Conservation (phyloP, 2,797 vertebrate genomes). For the Thunnus albacares region DNA sequence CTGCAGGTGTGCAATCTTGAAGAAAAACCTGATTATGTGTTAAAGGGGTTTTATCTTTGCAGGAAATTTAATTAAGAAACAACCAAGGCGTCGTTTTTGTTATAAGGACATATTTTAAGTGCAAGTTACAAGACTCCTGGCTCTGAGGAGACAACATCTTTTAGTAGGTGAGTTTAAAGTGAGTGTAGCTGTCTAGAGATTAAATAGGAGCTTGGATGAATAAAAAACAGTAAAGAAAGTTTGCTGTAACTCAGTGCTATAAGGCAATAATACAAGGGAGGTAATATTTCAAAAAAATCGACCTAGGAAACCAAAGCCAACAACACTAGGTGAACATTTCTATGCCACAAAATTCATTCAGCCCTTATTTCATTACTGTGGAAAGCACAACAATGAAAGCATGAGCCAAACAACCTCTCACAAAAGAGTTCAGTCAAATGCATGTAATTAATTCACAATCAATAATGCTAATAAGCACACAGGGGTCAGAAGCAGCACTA, state of each 20-base stretch:
- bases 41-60: background rate
- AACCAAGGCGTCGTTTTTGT: background rate
- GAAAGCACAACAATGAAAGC: background rate
- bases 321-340: background rate
- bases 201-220: background rate
- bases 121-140: background rate
- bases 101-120: background rate
- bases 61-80: background rate
- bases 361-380: background rate
- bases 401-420: background rate
- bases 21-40: background rate
- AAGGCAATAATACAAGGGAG: too few species aligned
- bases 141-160: too few species aligned
- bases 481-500: background rate
- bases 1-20: background rate
- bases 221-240: background rate
- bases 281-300: too few species aligned
- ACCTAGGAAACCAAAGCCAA: background rate
- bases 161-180: background rate
- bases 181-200: background rate
- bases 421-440: conserved; percentile 9
- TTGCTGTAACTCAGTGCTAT: too few species aligned
- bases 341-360: background rate
- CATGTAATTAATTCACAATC: conserved; percentile 16
- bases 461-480: conserved; percentile 25